phyloP scores from a whole-genome alignment of 2,113 vertebrate genomes.

The Zosterops borbonicus region DNA sequence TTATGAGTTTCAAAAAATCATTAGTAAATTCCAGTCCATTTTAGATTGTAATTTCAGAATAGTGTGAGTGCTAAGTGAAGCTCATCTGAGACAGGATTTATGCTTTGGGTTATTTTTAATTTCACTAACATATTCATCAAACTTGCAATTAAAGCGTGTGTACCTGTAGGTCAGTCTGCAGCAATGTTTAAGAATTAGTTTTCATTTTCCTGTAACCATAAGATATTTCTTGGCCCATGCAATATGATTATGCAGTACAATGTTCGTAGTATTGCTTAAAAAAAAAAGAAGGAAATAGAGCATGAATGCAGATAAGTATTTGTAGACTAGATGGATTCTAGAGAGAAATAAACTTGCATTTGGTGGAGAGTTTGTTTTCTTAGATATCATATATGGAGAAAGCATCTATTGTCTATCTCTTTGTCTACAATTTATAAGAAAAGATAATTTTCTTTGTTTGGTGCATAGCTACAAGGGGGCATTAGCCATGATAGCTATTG shows the following conservation, averaged over 20 bases:
- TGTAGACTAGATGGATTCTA: neutral
- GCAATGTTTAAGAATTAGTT: neutral
- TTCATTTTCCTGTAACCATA: neutral
- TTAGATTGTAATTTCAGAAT: neutral
- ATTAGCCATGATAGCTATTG: neutral
- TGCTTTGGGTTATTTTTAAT: neutral
- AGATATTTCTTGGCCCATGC: neutral
- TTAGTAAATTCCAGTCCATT: neutral
- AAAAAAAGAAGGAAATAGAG: neutral
- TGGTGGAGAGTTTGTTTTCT: neutral
- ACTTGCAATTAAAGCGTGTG: neutral
- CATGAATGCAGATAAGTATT: neutral
- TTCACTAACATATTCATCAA: neutral
- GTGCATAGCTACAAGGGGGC: neutral
- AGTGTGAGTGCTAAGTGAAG: neutral
- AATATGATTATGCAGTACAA: neutral
- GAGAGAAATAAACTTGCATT: neutral
- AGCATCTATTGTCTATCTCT: neutral
- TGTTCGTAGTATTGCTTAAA: neutral
- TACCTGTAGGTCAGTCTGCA: neutral
- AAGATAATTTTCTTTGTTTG: constrained; percentile 21
- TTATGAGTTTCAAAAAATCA: constrained; percentile 10
- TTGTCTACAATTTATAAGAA: neutral
- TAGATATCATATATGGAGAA: neutral
- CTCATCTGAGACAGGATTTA: neutral